A percentile compares a stretch with the other conserved stretches of the same genome.
These are phyloP conservation scores for Catharus bicknelli DNA, from an alignment of 2,113 vertebrate genomes.

Conservation along the genomic window DNA sequence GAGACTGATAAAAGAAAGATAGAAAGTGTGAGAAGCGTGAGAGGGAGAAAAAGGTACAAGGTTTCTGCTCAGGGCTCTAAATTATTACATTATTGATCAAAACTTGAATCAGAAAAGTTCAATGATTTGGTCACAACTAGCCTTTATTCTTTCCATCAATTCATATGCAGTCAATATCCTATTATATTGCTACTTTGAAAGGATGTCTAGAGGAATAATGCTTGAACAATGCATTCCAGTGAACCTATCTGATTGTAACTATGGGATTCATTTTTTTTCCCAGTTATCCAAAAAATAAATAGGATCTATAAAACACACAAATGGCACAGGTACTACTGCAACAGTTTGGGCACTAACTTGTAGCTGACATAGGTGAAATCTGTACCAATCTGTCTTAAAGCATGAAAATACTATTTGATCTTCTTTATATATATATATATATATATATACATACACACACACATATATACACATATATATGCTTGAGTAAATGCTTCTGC, in stretches of 20 bases:
- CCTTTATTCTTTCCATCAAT: constrained; percentile 28
- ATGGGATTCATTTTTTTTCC: not conserved
- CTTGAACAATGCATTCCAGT: not conserved
- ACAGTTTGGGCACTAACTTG: not conserved
- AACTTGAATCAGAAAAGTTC: constrained; percentile 30
- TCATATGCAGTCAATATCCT: constrained; percentile 31
- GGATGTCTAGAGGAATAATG: not conserved
- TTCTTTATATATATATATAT: not conserved
- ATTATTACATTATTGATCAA: constrained; percentile 46
- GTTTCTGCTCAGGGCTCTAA: not conserved
- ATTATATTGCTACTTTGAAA: constrained; percentile 21
- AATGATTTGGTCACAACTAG: constrained; percentile 14
- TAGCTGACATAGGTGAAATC: not conserved
- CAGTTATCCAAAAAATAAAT: not conserved
- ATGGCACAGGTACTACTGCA: not conserved
- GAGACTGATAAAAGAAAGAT: not conserved
- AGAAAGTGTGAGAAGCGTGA: not conserved
- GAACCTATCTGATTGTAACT: not conserved
- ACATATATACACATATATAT: not conserved
- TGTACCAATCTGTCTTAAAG: not conserved
- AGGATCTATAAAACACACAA: not conserved
- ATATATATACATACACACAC: not conserved
- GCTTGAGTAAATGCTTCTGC: not conserved
- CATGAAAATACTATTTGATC: not conserved
- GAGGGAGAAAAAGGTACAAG: not conserved